These are phyloP conservation scores for Belonocnema kinseyi DNA, from an alignment of 1,140 invertebrate species.

Conservation along the genomic window DNA sequence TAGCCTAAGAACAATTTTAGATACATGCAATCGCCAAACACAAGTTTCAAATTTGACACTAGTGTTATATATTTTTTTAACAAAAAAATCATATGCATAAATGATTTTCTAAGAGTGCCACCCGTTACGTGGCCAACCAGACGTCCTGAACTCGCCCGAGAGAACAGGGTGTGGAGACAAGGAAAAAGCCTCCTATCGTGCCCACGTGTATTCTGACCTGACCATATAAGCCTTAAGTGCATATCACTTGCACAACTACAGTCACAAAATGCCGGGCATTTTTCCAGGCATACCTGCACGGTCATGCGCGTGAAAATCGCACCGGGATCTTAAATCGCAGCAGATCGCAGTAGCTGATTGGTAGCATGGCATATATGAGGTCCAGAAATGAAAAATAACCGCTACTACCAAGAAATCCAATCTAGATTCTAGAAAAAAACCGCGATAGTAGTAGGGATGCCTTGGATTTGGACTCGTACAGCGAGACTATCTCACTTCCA, in stretches of 20 bases:
- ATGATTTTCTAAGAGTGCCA: constrained; percentile 25
- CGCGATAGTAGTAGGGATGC: not conserved
- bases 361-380: not conserved
- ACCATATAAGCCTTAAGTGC: constrained; percentile 57
- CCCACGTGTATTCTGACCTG: constrained; percentile 51
- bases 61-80: too few relatives aligned
- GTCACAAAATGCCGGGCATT: not conserved
- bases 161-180: constrained; percentile 51
- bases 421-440: not conserved
- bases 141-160: constrained; percentile 34
- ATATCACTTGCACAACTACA: constrained; percentile 49
- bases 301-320: not conserved
- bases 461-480: not conserved
- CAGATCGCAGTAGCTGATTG: constrained; percentile 1
- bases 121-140: constrained; percentile 46
- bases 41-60: too few relatives aligned
- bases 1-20: too few relatives aligned
- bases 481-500: constrained; percentile 7
- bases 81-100: too few relatives aligned
- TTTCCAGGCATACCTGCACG: not conserved
- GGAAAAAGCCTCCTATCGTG: constrained; percentile 44
- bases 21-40: too few relatives aligned
- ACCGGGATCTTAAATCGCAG: constrained; percentile 12
- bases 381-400: not conserved
- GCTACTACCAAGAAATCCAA: constrained; percentile 1